Conservation (phyloP, 1,140 invertebrate species). For the Muscidifurax raptorellus region DNA sequence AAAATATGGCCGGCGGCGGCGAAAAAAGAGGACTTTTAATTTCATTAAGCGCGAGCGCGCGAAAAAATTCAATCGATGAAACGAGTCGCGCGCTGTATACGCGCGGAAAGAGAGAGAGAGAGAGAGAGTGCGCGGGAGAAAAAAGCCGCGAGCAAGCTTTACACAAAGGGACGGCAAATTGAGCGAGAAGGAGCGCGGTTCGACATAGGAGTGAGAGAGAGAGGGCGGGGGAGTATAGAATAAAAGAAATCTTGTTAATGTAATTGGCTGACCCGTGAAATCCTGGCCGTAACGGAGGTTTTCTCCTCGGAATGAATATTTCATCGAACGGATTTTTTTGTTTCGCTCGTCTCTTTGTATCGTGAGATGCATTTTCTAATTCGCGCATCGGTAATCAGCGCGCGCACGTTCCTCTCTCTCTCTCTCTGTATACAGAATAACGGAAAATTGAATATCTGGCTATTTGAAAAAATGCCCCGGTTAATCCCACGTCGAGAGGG, state of each 20-base stretch:
- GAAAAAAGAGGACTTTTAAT: conserved; percentile 9
- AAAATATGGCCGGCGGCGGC: conserved; percentile 6
- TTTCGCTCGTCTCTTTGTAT: neutral
- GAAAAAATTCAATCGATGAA: conserved; percentile 28
- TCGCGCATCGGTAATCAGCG: neutral
- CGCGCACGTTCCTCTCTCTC: no score
- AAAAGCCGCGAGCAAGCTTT: conserved; percentile 1
- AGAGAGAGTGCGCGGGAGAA: neutral
- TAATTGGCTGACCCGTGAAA: conserved; percentile 24
- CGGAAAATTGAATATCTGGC: no score
- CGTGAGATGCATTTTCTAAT: neutral
- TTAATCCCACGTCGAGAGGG: neutral
- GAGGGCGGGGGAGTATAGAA: neutral
- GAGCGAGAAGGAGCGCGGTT: conserved; percentile 12
- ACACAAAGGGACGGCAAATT: conserved; percentile 33
- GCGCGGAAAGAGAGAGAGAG: neutral
- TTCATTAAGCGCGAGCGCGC: neutral
- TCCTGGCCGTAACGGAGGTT: neutral
- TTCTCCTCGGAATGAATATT: neutral
- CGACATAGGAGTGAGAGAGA: neutral
- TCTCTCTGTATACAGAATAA: no score
- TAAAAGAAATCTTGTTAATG: conserved; percentile 40
- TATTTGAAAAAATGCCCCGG: neutral
- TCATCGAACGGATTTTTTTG: neutral
- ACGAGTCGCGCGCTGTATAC: neutral